phyloP scores from a whole-genome alignment of 1,140 invertebrate species.

The Phortica variegata region DNA sequence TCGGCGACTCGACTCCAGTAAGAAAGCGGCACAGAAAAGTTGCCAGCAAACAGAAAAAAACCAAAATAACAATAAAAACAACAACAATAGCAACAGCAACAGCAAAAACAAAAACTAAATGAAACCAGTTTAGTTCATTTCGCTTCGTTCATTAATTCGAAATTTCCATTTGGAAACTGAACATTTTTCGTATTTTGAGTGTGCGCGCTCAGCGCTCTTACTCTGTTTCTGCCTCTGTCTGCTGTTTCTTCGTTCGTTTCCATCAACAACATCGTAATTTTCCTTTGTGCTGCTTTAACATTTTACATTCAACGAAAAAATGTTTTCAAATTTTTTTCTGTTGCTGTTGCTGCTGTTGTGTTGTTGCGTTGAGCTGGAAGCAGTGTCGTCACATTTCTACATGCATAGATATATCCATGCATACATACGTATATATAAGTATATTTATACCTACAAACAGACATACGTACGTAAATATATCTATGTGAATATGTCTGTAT shows the following conservation, averaged over 20 bases:
- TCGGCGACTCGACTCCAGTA: no score
- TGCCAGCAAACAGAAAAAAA: conserved; percentile 10
- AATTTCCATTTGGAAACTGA: conserved; percentile 55
- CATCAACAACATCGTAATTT: conserved; percentile 37
- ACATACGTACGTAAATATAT: conserved; percentile 10
- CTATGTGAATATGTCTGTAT: no score
- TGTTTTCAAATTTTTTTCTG: no score
- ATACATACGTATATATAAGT: conserved; percentile 2
- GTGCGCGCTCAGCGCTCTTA: conserved; percentile 5
- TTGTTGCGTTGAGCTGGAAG: no score
- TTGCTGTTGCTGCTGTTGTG: no score
- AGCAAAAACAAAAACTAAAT: conserved; percentile 36
- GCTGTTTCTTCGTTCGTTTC: conserved; percentile 21
- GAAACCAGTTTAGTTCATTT: conserved; percentile 55
- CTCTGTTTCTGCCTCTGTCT: conserved; percentile 21
- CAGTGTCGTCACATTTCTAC: no score
- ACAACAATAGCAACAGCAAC: conserved; percentile 9
- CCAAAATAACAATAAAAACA: conserved; percentile 5
- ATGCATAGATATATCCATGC: conserved; percentile 33
- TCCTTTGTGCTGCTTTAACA: conserved; percentile 47
- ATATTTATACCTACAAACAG: conserved; percentile 23
- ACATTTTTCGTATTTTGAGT: conserved; percentile 34
- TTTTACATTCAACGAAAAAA: conserved; percentile 40
- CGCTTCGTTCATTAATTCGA: conserved; percentile 55
- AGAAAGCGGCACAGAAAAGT: conserved; percentile 42